Evolutionary conservation across 2,113 vertebrate genomes (phyloP), one percentile per base, ranked within the genome.

Genomic region (Astatotilapia flaviijosephi): DNA sequence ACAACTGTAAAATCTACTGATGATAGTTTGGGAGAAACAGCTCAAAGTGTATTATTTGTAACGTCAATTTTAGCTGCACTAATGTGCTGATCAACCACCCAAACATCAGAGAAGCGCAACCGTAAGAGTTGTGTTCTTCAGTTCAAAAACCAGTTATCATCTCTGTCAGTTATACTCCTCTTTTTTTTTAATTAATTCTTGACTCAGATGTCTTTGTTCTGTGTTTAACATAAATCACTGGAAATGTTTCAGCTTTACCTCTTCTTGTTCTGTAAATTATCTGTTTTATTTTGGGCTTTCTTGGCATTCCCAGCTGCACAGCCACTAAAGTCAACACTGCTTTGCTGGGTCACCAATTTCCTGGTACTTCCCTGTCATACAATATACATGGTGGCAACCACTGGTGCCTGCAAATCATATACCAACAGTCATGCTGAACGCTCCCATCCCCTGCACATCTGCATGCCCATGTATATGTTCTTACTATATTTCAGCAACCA

Each of bases 341-440:
- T 83, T 45, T 83, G 83, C 85, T 80, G 49, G 51, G 60, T 90
- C 90, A 89, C 88, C 85, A 68, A 55, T 84, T 83, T 21, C 47
- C 35, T 28, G 58, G 82, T 51, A 12, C 60, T 7, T 81, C 42
- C 51, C 47, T 73, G 60, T 82, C 28, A 4, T 80, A 42, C 58
- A 62, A 10, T 53, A 51, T 53, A 23, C 82, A 84, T 47, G 21
- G 42, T 65, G 83, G 89, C 70, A 89, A 84, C 83, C 80, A 10
- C 85, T 10, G 49, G 58, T 86, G 79, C 90, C 92, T 91, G 53
- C 90, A 93, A 93, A 94, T 92, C 80, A 88, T 90, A 94, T 58
- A 54, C 60, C 83, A 45, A 86, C 83, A 83, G 83, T 81, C 85
- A 21, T 53, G 21, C 80, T 60, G 31, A 70, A 21, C 6, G 51